Percentiles rank a stretch among this genome's conserved stretches.
Evolutionary conservation across 2,888 invertebrate species (phyloP).

Genomic region (Heteromyza rotundicornis): DNA sequence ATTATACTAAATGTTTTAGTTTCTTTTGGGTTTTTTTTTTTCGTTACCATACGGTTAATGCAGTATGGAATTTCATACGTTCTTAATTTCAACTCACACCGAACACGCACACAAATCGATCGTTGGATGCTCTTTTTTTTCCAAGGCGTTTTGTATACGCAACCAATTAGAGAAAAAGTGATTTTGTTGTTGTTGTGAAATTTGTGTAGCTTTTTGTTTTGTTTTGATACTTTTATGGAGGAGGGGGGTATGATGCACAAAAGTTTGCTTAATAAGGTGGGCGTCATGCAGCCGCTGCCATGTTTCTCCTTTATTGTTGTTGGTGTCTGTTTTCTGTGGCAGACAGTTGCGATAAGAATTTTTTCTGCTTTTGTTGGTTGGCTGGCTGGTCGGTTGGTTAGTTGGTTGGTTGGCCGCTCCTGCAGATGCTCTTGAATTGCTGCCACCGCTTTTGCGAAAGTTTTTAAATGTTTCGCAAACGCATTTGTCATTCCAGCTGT

Average conservation of each 20-base stretch:
- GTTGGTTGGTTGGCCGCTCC: not conserved
- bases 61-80: conserved; percentile 1
- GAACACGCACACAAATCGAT: not conserved
- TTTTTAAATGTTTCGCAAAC: conserved; percentile 29
- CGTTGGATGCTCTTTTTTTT: not conserved
- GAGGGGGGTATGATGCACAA: not conserved
- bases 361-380: conserved; percentile 14
- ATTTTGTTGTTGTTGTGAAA: not conserved
- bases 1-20: not conserved
- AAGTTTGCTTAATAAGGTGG: not conserved
- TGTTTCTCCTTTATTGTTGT: not conserved
- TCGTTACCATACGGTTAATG: not conserved
- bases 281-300: not conserved
- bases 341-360: conserved; percentile 28
- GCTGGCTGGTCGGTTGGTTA: not conserved
- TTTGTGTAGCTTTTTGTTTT: conserved; percentile 1
- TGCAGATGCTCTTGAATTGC: conserved; percentile 15
- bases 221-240: not conserved
- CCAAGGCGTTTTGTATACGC: not conserved
- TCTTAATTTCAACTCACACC: not conserved
- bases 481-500: conserved; percentile 32
- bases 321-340: not conserved
- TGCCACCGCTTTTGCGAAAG: conserved; percentile 22
- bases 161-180: not conserved
- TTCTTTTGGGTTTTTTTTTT: not conserved